Base-by-base conservation (phyloP, 2,888 invertebrate species). In the Incurvaria masculella region DNA sequence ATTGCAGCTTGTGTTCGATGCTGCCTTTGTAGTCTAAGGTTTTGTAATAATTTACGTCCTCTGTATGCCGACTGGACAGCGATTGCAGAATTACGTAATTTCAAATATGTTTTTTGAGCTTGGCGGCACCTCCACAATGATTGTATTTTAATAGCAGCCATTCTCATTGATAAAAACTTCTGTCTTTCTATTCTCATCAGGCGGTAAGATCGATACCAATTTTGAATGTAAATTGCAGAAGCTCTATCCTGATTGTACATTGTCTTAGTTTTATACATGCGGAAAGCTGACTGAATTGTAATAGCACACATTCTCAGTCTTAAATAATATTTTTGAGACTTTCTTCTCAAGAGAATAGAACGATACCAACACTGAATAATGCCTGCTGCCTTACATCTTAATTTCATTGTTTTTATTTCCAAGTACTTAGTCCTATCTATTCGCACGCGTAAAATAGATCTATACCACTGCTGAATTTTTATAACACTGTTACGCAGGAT, bases 1-100 rank as follows among this genome's bases (percentile, higher is more conserved):
- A 66, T 54, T 4, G 67, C 70, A 5, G 75, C 69, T 11, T 55
- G 43, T 4, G 14, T 52, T 59, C 54, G 57, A 58, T 58, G 47
- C 54, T 49, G 62, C 49, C 58, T 51, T 46, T 6, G 45, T 21
- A 48, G 57, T 39, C 60, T 66, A 21, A 52, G 49, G 1, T 62
- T 23, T 18, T 61, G 56, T 33, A 48, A 61, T 16, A 60, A 53
- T 45, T 56, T 59, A 49, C 66, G 68, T 3, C 65, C 56, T 51
- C 69, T 70, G 57, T 69, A 81, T 21, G 66, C 61, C 16, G 56
- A 60, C 59, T 81, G 81, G 47, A 81, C 59, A 3, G 57, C 58
- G 2, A 65, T 39, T 17, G 61, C 63, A 2, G 72, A 65, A 0
- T 56, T 53, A 26, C 60, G 57, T 26, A 72, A 46, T 44, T 50